phyloP scores from a whole-genome alignment of 2,113 vertebrate species.

The Lamprologus ornatipinnis region DNA sequence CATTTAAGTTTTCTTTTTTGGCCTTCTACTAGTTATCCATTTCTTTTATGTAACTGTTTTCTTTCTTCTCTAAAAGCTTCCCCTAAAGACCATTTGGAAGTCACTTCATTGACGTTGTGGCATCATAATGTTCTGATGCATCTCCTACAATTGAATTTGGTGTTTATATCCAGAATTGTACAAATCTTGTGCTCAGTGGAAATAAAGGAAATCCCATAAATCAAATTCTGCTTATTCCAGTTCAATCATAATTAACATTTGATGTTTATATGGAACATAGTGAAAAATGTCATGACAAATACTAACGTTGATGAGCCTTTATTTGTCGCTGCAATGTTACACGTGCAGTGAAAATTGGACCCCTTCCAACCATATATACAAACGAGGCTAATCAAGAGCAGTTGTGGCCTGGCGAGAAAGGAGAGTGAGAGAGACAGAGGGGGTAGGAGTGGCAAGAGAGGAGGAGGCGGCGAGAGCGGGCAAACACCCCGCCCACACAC shows the following conservation, averaged over 20 bases:
- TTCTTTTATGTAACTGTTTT: background rate
- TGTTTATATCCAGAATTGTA: background rate
- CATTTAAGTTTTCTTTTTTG: rapidly evolving
- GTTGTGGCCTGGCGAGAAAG: background rate
- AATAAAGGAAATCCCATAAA: background rate
- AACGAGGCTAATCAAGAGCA: background rate
- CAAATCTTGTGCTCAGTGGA: background rate
- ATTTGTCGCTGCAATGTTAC: background rate
- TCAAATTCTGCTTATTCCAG: background rate
- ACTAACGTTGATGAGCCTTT: rapidly evolving
- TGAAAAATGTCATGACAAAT: background rate
- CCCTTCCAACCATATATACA: background rate
- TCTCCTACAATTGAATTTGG: background rate
- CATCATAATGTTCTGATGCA: background rate
- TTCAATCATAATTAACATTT: background rate
- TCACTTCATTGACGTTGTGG: background rate
- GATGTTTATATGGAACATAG: background rate
- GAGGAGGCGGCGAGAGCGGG: background rate
- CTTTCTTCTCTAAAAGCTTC: background rate
- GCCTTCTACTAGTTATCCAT: background rate
- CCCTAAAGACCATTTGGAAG: background rate
- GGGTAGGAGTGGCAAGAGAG: background rate
- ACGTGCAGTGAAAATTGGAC: background rate
- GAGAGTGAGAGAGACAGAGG: background rate
- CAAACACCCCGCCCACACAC: background rate